Evolutionary conservation across 2,113 vertebrate genomes (phyloP), one percentile per base, ranked within the genome.

Genomic region (Leucoraja erinaceus): DNA sequence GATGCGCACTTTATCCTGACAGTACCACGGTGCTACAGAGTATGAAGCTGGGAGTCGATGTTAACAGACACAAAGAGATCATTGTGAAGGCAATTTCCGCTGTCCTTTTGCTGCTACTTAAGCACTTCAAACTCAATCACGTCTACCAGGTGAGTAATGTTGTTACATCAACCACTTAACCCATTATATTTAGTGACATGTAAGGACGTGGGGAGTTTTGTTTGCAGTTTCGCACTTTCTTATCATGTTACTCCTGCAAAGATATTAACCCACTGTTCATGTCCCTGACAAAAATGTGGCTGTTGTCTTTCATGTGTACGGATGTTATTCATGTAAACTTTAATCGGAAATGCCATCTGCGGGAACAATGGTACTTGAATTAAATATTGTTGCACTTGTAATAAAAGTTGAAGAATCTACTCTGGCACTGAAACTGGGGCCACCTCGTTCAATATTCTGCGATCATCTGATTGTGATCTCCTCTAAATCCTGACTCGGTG

Each of bases 11-110:
- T 68, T 95, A 61, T 94, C 90, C 94, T 93, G 95, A 16, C 93
- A 99, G 99, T 93, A 99, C 98, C 94, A 99, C 99, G 0, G 98
- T 99, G 94, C 94, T 99, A 93, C 99, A 99, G 95, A 99, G 99
- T 96, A 99, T 99, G 99, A 99, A 99, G 95, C 96, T 99, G 33
- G 99, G 99, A 0, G 98, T 99, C 56, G 99, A 99, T 25, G 99
- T 99, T 79, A 99, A 99, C 93, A 95, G 99, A 31, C 99, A 99
- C 96, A 99, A 99, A 94, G 99, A 99, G 95, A 99, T 99, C 95
- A 99, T 99, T 0, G 99, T 99, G 14, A 99, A 99, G 94, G 98
- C 99, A 88, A 99, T 99, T 94, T 99, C 99, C 72, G 98, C 98
- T 0, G 96, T 99, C 90, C 96, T 99, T 93, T 97, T 99, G 76